Percentiles rank a stretch among this genome's conserved stretches.
Conservation (phyloP, 2,113 vertebrate species). For the Tonatia bakeri region DNA sequence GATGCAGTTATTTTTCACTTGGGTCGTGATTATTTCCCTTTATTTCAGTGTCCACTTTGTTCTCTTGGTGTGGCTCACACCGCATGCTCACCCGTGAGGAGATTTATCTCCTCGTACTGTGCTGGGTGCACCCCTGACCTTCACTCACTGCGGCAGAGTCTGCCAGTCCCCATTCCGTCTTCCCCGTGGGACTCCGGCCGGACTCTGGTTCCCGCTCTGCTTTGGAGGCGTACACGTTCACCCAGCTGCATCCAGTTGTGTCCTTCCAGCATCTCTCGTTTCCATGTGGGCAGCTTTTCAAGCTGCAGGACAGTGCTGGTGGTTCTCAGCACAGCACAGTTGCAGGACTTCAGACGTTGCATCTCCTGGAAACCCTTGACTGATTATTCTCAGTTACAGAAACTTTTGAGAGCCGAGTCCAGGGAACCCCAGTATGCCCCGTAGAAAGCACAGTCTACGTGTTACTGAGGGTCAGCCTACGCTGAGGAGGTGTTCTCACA, state of each 20-base stretch:
- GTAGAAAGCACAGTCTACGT: not conserved
- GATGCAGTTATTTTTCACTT: not conserved
- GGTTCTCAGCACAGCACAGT: not conserved
- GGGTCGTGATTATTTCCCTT: not conserved
- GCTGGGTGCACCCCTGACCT: not conserved
- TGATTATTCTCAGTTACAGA: not conserved
- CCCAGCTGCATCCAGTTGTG: not conserved
- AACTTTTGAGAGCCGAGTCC: not conserved
- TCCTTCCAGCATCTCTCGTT: not conserved
- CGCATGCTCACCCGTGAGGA: not conserved
- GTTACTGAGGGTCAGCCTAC: not conserved
- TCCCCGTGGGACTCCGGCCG: not conserved
- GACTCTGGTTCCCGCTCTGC: not conserved
- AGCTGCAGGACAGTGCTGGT: not conserved
- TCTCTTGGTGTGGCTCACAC: not conserved
- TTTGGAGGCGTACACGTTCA: not conserved
- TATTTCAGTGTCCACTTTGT: not conserved
- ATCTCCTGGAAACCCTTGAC: not conserved
- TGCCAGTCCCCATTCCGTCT: not conserved
- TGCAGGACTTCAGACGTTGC: not conserved
- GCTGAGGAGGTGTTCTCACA: not conserved
- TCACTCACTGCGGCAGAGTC: not conserved
- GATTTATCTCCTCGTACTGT: not conserved
- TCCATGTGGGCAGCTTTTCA: not conserved
- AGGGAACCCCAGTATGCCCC: not conserved